Evolutionary conservation across 2,888 invertebrate species (phyloP), one percentile per base, ranked within the genome.

Genomic region (Euzophera pinguis): DNA sequence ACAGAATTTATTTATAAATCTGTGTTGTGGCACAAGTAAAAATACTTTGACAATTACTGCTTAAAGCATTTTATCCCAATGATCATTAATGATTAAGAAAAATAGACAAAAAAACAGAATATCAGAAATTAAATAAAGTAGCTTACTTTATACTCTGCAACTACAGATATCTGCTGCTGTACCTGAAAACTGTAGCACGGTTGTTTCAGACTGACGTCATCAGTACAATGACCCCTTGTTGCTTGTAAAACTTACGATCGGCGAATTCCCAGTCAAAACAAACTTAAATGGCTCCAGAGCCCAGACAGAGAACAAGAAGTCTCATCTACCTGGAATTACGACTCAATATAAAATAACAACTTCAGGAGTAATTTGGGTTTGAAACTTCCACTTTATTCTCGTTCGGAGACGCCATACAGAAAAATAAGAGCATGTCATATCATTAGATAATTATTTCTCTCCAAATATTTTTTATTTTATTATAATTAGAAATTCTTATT

Each of bases 221-320:
- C 65, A 57, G 87, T 75, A 61, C 81, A 78, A 73, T 65, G 82
- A 83, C 77, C 86, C 69, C 68, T 51, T 50, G 57, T 59, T 55
- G 59, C 68, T 71, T 74, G 71, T 77, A 78, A 84, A 85, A 81
- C 74, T 78, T 71, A 66, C 71, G 67, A 74, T 75, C 69, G 71
- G 69, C 70, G 67, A 80, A 79, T 84, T 85, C 73, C 81, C 87
- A 83, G 79, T 76, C 84, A 84, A 83, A 86, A 84, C 82, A 85
- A 81, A 76, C 73, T 62, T 51, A 42, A 51, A 37, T 54, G 29
- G 29, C n/a, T 47, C 49, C 48, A 52, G 39, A 12, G 5, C 22
- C 16, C 41, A 45, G 34, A 17, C 42, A 51, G 37, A 57, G 60
- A 38, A 65, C 71, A 73, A 63, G 16, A 45, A 56, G 66, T 67